phyloP scores from a whole-genome alignment of 1,140 invertebrate genomes.

The Drosophila guanche region DNA sequence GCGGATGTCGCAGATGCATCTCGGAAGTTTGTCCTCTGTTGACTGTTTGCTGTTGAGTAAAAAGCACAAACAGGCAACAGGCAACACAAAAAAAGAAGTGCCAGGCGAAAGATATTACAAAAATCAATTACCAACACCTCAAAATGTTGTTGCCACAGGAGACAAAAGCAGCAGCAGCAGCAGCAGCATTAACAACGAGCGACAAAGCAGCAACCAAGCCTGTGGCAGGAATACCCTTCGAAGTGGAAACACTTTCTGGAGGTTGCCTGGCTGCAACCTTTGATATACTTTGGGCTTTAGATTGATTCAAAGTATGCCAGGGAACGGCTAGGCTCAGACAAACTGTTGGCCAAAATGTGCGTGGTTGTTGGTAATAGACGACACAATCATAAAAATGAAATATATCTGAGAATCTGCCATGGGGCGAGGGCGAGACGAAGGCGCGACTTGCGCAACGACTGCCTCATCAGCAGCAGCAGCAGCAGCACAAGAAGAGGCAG shows the following conservation, averaged over 20 bases:
- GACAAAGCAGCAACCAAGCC: slow-evolving; percentile 34
- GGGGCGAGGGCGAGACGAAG: slow-evolving; percentile 54
- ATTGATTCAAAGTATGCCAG: too few species aligned
- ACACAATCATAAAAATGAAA: slow-evolving; percentile 83
- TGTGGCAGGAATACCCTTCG: neutral
- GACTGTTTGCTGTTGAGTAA: slow-evolving; percentile 41
- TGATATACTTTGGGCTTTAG: too few species aligned
- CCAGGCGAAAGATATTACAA: slow-evolving; percentile 79
- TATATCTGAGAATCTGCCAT: slow-evolving; percentile 82
- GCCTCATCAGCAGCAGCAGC: slow-evolving; percentile 65
- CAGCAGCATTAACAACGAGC: slow-evolving; percentile 68
- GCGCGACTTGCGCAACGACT: slow-evolving; percentile 68
- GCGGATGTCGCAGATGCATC: slow-evolving; percentile 78
- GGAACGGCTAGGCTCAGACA: neutral
- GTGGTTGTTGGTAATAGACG: slow-evolving; percentile 80
- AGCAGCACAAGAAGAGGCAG: slow-evolving; percentile 31
- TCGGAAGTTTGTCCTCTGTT: slow-evolving; percentile 64
- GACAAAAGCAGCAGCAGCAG: slow-evolving; percentile 44
- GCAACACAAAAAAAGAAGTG: slow-evolving; percentile 63
- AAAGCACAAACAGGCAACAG: slow-evolving; percentile 34
- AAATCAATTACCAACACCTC: slow-evolving; percentile 82
- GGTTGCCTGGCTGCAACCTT: too few species aligned
- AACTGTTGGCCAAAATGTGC: slow-evolving; percentile 67
- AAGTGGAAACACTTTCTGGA: neutral
- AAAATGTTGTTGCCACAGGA: slow-evolving; percentile 68